Evolutionary conservation across 2,888 invertebrate genomes (phyloP).

Genomic region (Philhelius pedissequus): DNA sequence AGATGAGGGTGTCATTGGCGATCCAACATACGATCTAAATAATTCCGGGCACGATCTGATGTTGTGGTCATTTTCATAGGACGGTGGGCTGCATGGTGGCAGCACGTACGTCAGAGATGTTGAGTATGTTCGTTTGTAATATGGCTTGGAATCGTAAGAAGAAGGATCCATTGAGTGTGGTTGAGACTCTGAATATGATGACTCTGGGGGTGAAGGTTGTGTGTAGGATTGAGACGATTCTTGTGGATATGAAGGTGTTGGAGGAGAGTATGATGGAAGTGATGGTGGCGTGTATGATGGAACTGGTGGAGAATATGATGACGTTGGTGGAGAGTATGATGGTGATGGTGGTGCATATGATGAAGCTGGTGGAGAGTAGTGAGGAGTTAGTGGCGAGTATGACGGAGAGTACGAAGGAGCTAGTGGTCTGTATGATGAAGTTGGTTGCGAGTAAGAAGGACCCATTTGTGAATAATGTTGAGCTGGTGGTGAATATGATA

Average conservation of each 20-base stretch:
- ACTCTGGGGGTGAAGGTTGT: neutral
- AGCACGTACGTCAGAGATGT: constrained; percentile 51
- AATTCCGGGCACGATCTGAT: constrained; percentile 64
- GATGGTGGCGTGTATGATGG: constrained; percentile 18
- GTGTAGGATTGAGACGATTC: constrained; percentile 6
- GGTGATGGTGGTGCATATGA: neutral
- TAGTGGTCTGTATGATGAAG: constrained; percentile 33
- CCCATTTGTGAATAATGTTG: too few relatives aligned
- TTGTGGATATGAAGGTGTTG: constrained; percentile 31
- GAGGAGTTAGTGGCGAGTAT: constrained; percentile 9
- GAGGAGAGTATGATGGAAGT: constrained; percentile 12
- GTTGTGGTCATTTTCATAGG: constrained; percentile 43
- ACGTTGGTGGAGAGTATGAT: neutral
- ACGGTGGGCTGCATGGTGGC: constrained; percentile 22
- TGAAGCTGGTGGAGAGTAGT: constrained; percentile 20
- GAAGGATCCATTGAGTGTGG: neutral
- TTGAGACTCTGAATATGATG: neutral
- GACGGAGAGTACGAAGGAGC: constrained; percentile 31
- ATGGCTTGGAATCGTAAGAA: constrained; percentile 7
- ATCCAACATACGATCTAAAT: constrained; percentile 41
- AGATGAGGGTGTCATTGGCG: constrained; percentile 21
- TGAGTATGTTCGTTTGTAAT: constrained; percentile 51
- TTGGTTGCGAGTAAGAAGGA: neutral
- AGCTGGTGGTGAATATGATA: neutral
- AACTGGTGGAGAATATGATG: constrained; percentile 40